Base-by-base conservation (phyloP, 2,797 vertebrate genomes). In the Hippocampus kuda region DNA sequence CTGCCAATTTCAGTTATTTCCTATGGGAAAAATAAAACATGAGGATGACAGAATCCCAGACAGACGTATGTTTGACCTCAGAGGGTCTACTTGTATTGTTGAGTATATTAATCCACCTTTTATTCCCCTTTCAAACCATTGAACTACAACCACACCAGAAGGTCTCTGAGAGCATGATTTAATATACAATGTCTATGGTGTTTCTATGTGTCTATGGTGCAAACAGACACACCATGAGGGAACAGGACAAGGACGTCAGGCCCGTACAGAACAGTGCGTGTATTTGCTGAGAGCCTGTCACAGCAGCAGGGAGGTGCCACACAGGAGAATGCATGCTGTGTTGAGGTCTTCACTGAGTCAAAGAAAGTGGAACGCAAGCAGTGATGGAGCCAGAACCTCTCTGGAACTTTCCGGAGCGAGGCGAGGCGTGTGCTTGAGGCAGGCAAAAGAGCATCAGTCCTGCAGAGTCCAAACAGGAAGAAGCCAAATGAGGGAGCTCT, bases 301-400 rank as follows among this genome's bases (percentile, higher is more conserved):
- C 5, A 89, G 67, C 54, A 92, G 75, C 70, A 89, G 73, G 6
- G 83, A 85, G 27, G 89, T 87, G 68, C 90, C 90, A 56, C 77
- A 77, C 70, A 93, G 83, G 46, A 92, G 86, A 34, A 88, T 63
- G 15, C 82, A 68, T 2, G 91, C 89, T 0, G 90, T 92, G 82
- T 79, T 83, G 72, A 24, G 83, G 76, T 93, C 92, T 51, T 89
- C 80, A 26, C 92, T 92, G 60, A 92, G 85, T 89, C 91, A 93
- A 67, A 93, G 82, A 71, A 90, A 89, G 61, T 89, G 89, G 26
- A 91, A 93, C 42, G 90, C 85, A 41, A 88, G 77, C 66, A 92
- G 77, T 0, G 74, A 82, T 0, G 90, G 87, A 49, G 88, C 84
- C 67, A 93, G 72, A 42, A 89, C 75, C 67, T 88, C 83, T 88